Evolutionary conservation across 2,113 vertebrate genomes (phyloP).

Genomic region (Centropus unirufus): DNA sequence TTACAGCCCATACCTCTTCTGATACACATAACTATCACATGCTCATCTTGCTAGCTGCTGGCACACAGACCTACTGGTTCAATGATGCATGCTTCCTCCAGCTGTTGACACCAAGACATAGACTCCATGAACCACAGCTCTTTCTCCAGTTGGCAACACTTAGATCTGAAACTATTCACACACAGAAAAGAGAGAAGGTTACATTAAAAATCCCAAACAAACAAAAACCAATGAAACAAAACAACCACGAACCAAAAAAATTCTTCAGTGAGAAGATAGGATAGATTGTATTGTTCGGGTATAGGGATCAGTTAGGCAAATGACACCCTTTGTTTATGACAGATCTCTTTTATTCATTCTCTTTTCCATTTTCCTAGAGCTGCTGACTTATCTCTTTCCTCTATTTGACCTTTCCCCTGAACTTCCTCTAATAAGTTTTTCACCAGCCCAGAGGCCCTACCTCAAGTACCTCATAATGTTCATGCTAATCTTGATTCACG

Average conservation of each 20-base stretch:
- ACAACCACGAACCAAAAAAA: neutral
- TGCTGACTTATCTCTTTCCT: neutral
- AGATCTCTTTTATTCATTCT: neutral
- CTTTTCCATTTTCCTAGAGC: neutral
- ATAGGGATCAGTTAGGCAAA: neutral
- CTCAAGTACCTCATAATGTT: neutral
- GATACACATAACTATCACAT: neutral
- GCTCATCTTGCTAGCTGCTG: neutral
- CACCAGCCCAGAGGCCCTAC: neutral
- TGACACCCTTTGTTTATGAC: neutral
- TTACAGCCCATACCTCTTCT: neutral
- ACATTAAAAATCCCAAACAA: neutral
- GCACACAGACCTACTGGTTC: neutral
- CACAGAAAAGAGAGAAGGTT: neutral
- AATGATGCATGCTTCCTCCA: neutral
- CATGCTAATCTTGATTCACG: neutral
- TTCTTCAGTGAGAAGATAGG: neutral
- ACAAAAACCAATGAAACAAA: no score
- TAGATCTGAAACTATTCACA: neutral
- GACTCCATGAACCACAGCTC: neutral
- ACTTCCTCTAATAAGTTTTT: neutral
- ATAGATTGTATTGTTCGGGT: neutral
- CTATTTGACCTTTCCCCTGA: neutral
- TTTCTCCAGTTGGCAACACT: neutral
- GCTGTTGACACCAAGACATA: neutral